Conservation (phyloP, 2,888 invertebrate species). For the Parelbella ahira region DNA sequence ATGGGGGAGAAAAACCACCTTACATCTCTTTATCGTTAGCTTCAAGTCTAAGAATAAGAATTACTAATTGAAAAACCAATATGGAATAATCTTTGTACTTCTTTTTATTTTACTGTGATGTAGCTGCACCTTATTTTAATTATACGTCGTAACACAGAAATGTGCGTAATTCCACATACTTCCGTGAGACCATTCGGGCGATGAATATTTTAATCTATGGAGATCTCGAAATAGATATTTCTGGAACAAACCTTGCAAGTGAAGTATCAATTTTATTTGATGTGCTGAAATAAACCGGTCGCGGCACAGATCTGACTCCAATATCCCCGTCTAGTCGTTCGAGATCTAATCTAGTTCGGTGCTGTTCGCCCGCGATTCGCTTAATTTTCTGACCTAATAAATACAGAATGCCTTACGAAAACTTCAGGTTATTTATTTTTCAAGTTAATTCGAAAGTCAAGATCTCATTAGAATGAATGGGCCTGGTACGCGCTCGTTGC, state of each 20-base stretch:
- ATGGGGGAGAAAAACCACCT: not conserved
- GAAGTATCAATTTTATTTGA: slow-evolving; percentile 3
- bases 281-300: slow-evolving; percentile 7
- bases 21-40: no score
- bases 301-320: not conserved
- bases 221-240: not conserved
- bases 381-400: slow-evolving; percentile 48
- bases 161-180: no score
- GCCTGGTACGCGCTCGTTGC: no score
- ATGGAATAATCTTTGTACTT: no score
- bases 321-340: slow-evolving; percentile 4
- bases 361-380: slow-evolving; percentile 36
- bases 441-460: no score
- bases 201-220: slow-evolving; percentile 1
- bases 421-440: not conserved
- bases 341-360: slow-evolving; percentile 43
- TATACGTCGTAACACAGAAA: no score
- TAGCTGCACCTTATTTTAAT: no score
- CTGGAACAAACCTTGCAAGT: slow-evolving; percentile 1
- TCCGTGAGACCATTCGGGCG: no score
- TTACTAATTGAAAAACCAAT: no score
- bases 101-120: no score
- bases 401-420: slow-evolving; percentile 30
- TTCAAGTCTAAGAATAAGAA: no score
- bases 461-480: no score